Evolutionary conservation across 1,140 invertebrate species (phyloP).

Genomic region (Elymnias hypermnestra): DNA sequence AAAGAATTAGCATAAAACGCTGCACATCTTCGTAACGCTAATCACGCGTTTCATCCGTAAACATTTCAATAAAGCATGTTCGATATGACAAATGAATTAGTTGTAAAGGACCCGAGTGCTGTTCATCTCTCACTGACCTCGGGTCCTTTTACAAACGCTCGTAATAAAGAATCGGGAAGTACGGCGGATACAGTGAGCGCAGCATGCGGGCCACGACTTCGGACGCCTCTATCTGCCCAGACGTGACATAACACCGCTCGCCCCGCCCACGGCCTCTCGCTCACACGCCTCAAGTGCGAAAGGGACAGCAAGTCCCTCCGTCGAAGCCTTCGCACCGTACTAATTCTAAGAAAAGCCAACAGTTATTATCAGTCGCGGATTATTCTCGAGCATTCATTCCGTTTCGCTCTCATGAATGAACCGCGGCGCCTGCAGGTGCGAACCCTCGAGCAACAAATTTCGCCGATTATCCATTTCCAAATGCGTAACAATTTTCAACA

Average conservation of each 20-base stretch:
- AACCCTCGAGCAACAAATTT: slow-evolving; percentile 53
- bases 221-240: slow-evolving; percentile 44
- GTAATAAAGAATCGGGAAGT: slow-evolving; percentile 59
- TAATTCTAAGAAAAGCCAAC: slow-evolving; percentile 71
- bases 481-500: slow-evolving; percentile 55
- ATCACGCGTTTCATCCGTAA: no score
- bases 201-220: slow-evolving; percentile 39
- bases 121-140: slow-evolving; percentile 38
- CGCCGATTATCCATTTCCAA: slow-evolving; percentile 50
- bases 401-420: slow-evolving; percentile 67
- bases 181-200: slow-evolving; percentile 56
- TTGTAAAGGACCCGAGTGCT: slow-evolving; percentile 27
- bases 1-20: no score
- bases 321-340: slow-evolving; percentile 60
- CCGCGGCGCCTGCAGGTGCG: slow-evolving; percentile 61
- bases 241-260: slow-evolving; percentile 55
- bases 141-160: slow-evolving; percentile 37
- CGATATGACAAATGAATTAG: slow-evolving; percentile 9
- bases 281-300: slow-evolving; percentile 39
- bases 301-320: slow-evolving; percentile 46
- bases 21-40: no score
- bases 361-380: slow-evolving; percentile 66
- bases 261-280: slow-evolving; percentile 61
- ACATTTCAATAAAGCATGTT: not conserved
- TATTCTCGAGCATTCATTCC: slow-evolving; percentile 53